phyloP scores from a whole-genome alignment of 2,113 vertebrate genomes.

The Xiphorhynchus elegans region DNA sequence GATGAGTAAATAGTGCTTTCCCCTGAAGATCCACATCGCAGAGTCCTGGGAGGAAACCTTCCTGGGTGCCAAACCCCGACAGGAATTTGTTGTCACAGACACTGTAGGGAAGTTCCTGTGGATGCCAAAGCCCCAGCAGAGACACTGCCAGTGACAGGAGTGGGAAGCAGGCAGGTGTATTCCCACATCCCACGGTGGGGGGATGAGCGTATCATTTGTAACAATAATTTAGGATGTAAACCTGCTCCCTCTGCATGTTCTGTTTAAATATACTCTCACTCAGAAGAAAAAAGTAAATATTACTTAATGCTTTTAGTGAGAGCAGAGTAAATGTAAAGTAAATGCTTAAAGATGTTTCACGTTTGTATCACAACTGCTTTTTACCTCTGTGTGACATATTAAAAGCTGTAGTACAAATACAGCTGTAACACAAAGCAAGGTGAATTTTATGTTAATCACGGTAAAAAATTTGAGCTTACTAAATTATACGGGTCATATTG shows the following conservation, averaged over 20 bases:
- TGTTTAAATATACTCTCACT: background rate
- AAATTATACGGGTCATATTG: background rate
- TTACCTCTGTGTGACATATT: background rate
- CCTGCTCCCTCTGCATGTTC: background rate
- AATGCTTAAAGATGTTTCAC: background rate
- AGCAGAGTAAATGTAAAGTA: background rate
- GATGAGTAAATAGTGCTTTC: background rate
- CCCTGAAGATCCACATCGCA: fast-evolving
- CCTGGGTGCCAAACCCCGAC: background rate
- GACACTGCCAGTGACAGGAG: background rate
- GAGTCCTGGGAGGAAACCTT: background rate
- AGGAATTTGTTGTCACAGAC: background rate
- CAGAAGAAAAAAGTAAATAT: background rate
- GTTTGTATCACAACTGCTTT: background rate
- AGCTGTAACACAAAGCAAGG: background rate
- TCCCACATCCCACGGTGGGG: background rate
- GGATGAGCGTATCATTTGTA: background rate
- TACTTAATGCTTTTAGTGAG: background rate
- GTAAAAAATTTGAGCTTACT: background rate
- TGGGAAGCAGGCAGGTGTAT: background rate
- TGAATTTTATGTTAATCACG: background rate
- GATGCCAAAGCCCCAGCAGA: background rate
- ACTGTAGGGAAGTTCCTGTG: background rate
- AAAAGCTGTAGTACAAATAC: background rate
- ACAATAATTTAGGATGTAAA: background rate